Base-by-base conservation (phyloP, 2,888 invertebrate species). In the Drosophila cognata region DNA sequence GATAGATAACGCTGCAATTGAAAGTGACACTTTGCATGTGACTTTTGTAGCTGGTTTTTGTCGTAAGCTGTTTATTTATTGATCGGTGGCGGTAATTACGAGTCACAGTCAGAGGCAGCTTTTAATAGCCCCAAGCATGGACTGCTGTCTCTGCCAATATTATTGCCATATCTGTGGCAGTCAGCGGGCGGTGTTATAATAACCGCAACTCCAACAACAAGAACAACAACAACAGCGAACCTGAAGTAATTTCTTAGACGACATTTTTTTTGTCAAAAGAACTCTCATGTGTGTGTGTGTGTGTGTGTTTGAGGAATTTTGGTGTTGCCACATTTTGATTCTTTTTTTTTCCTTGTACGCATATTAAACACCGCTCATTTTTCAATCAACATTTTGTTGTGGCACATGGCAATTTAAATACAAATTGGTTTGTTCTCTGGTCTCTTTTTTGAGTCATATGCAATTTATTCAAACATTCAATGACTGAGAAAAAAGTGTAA, bases 61-160 rank as follows among this genome's bases (percentile, higher is more conserved):
- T 11, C 50, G 71, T 72, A 75, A 84, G 79, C 88, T 88, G 71
- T 85, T 89, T 84, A 88, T 88, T 89, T 85, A 89, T 89, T 82
- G 85, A 84, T 85, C 76, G 78, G 61, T 52, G 59, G 84, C 71
- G 61, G 76, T 89, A 84, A 84, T 84, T 84, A 76, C 86, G 83
- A 64, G 53, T 56, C 71, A 43, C 65, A 72, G 67, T 66, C 63
- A 33, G 48, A 38, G 65, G 52, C 60, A 29, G 63, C 36, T 61
- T 64, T 71, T 71, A 80, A 78, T 80, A 61, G 71, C 41, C 60
- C n/a, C 53, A 11, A 41, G 29, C 25, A 38, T 25, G 55, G 63
- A 46, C 65, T 43, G 16, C n/a, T 28, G 36, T 62, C 67, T 59
- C 50, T 46, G 71, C 51, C 51, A 79, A 72, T 70, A 82, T 60